Conservation (phyloP, 2,888 invertebrate genomes). For the Mongoloraphidia duomilia region DNA sequence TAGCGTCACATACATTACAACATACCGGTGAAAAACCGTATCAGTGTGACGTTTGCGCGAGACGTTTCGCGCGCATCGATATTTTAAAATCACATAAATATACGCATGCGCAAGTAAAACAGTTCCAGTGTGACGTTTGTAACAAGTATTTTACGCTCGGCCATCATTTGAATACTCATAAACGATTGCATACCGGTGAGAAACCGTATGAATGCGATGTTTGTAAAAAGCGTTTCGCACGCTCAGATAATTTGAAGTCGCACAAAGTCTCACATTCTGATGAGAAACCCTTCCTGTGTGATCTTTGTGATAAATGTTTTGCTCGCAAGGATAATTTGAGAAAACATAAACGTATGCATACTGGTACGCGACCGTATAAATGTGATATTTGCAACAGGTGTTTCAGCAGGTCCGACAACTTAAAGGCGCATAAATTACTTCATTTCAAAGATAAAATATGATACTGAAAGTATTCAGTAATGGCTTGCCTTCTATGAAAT, state of each 20-base stretch:
- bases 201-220: too few relatives aligned
- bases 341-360: background rate
- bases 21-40: conserved; percentile 43
- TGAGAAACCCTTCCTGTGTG: background rate
- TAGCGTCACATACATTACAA: too few relatives aligned
- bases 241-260: too few relatives aligned
- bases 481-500: too few relatives aligned
- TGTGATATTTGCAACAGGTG: background rate
- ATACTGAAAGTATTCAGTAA: too few relatives aligned
- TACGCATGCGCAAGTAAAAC: conserved; percentile 38
- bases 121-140: conserved; percentile 47
- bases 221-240: too few relatives aligned
- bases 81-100: conserved; percentile 42
- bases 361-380: background rate
- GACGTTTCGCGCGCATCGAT: conserved; percentile 41
- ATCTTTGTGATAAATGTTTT: background rate
- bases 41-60: conserved; percentile 41
- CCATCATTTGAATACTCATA: too few relatives aligned
- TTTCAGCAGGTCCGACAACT: background rate
- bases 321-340: background rate
- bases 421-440: background rate
- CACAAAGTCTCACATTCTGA: background rate
- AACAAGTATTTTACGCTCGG: conserved; percentile 15
- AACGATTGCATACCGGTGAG: too few relatives aligned
- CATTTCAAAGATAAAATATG: background rate